Conservation (phyloP, 2,113 vertebrate species). For the Seriola quinqueradiata region DNA sequence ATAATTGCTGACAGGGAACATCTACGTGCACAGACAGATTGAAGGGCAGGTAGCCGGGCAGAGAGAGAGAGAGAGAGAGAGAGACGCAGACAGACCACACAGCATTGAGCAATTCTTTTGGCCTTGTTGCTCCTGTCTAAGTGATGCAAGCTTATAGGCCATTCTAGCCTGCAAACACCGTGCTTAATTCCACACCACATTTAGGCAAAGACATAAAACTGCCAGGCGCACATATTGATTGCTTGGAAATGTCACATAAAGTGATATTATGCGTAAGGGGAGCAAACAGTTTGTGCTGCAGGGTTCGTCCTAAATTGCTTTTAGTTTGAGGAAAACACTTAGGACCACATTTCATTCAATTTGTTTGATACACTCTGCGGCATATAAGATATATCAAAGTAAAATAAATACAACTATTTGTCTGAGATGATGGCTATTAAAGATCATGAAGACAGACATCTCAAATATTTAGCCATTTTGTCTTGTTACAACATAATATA, state of each 20-base stretch:
- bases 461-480: not conserved
- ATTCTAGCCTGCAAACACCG: not conserved
- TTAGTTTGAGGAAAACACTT: constrained; percentile 39
- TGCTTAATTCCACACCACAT: constrained; percentile 24
- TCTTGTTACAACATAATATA: not conserved
- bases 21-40: not conserved
- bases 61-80: not conserved
- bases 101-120: not conserved
- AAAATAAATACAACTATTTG: constrained; percentile 17
- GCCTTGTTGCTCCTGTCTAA: constrained; percentile 4
- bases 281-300: constrained; percentile 31
- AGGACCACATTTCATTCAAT: constrained; percentile 24
- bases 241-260: constrained; percentile 45
- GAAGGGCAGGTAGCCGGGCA: not conserved
- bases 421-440: not conserved
- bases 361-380: constrained; percentile 25
- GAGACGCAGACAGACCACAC: not conserved
- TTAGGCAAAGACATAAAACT: constrained; percentile 33
- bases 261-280: constrained; percentile 29
- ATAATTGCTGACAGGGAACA: not conserved
- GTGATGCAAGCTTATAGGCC: constrained; percentile 15
- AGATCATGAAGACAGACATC: constrained; percentile 8
- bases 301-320: constrained; percentile 28
- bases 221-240: constrained; percentile 25
- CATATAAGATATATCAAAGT: constrained; percentile 25